Percentiles rank a stretch among this genome's conserved stretches.
phyloP scores from a whole-genome alignment of 2,888 invertebrate species.

The Troides aeacus region DNA sequence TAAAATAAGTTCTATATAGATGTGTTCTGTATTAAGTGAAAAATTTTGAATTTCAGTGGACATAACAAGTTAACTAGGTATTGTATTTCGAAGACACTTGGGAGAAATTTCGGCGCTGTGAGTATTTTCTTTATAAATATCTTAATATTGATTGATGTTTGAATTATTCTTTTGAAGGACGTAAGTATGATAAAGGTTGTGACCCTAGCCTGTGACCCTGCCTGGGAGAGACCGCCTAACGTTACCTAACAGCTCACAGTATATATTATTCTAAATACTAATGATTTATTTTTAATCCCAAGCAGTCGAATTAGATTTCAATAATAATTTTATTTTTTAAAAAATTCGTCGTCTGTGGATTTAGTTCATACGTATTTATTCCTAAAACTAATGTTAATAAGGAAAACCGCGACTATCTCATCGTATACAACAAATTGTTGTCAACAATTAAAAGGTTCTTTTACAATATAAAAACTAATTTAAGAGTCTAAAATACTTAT shows the following conservation, averaged over 20 bases:
- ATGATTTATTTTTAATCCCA: neutral
- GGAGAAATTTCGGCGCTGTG: slow-evolving; percentile 47
- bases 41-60: slow-evolving; percentile 33
- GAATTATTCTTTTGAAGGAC: slow-evolving; percentile 56
- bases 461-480: neutral
- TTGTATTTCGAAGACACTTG: slow-evolving; percentile 32
- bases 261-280: slow-evolving; percentile 29
- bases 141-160: slow-evolving; percentile 53
- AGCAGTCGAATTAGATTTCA: neutral
- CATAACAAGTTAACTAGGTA: slow-evolving; percentile 29
- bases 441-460: neutral
- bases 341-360: neutral
- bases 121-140: slow-evolving; percentile 43
- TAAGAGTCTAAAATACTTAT: no score
- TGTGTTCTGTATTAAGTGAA: slow-evolving; percentile 36
- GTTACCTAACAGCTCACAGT: slow-evolving; percentile 59
- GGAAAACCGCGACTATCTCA: neutral
- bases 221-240: slow-evolving; percentile 46
- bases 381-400: neutral
- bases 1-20: slow-evolving; percentile 34
- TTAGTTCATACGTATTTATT: neutral
- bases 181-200: slow-evolving; percentile 59
- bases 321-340: neutral
- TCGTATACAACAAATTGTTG: neutral
- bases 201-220: slow-evolving; percentile 49